Evolutionary conservation across 2,113 vertebrate species (phyloP).

Genomic region (Cyanoderma ruficeps): DNA sequence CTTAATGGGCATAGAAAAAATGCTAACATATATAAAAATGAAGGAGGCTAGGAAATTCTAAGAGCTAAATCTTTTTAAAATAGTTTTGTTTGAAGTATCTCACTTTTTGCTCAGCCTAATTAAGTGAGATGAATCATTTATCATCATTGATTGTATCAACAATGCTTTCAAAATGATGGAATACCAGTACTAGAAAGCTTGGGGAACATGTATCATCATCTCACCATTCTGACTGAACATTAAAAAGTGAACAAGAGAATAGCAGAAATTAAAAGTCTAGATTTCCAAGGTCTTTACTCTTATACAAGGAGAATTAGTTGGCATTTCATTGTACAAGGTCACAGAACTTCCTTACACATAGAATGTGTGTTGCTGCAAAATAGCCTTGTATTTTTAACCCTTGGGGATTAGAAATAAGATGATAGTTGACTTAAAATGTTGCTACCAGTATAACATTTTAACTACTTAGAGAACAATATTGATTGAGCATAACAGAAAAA

Average conservation of each 20-base stretch:
- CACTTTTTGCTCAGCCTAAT: conserved; percentile 13
- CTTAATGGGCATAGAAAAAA: background rate
- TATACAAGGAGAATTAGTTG: background rate
- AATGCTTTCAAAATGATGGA: conserved; percentile 58
- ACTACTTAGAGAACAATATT: background rate
- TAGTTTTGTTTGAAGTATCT: conserved; percentile 14
- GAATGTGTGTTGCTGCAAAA: background rate
- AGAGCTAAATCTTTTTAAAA: background rate
- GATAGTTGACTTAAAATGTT: background rate
- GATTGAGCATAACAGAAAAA: background rate
- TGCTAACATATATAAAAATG: background rate
- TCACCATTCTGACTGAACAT: background rate
- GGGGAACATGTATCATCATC: conserved; percentile 43
- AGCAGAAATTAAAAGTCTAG: conserved; percentile 2
- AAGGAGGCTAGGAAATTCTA: background rate
- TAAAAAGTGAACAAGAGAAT: background rate
- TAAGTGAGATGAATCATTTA: conserved; percentile 63
- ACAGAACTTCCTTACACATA: background rate
- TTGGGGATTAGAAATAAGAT: background rate
- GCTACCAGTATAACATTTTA: background rate
- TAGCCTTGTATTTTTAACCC: background rate
- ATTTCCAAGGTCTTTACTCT: background rate
- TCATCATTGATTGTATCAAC: conserved; percentile 61
- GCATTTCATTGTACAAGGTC: background rate
- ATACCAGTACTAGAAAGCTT: conserved; percentile 18